These are phyloP conservation scores for Melanostoma mellinum DNA, from an alignment of 2,888 invertebrate genomes.

Conservation along the genomic window DNA sequence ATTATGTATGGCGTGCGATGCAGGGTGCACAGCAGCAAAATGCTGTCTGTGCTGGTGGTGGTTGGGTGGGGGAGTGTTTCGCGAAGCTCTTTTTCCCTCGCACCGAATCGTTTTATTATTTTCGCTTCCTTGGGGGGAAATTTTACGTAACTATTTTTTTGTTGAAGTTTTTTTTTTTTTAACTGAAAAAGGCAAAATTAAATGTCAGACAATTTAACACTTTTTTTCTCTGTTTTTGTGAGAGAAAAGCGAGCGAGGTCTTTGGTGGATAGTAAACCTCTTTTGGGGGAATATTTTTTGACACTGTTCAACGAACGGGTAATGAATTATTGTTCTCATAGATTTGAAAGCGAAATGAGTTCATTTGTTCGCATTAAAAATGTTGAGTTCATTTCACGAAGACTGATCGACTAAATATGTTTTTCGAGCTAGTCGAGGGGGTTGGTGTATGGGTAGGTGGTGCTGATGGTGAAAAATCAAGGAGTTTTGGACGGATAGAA, in stretches of 20 bases:
- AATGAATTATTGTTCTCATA: slow-evolving; percentile 60
- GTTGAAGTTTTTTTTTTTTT: slow-evolving; percentile 30
- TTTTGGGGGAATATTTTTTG: slow-evolving; percentile 2
- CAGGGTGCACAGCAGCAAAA: slow-evolving; percentile 25
- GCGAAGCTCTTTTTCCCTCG: slow-evolving; percentile 7
- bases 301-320: slow-evolving; percentile 7
- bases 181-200: slow-evolving; percentile 67
- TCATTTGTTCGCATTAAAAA: slow-evolving; percentile 65
- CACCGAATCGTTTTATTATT: not conserved
- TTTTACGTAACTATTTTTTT: slow-evolving; percentile 10
- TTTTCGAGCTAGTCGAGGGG: not conserved
- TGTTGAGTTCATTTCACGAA: slow-evolving; percentile 35
- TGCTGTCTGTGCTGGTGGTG: not conserved
- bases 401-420: slow-evolving; percentile 15
- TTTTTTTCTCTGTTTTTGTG: slow-evolving; percentile 32
- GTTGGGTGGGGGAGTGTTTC: slow-evolving; percentile 3
- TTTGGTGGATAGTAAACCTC: not conserved
- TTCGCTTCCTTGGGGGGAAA: slow-evolving; percentile 31
- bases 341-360: slow-evolving; percentile 48
- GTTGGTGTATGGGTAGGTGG: not conserved
- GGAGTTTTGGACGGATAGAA: too few species aligned
- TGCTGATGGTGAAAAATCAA: too few species aligned
- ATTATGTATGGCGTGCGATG: slow-evolving; percentile 64
- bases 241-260: not conserved
- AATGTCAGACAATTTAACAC: slow-evolving; percentile 67